Percentiles rank a stretch among this genome's conserved stretches.
Evolutionary conservation across 1,140 invertebrate species (phyloP).

Genomic region (Cataglyphis hispanica): DNA sequence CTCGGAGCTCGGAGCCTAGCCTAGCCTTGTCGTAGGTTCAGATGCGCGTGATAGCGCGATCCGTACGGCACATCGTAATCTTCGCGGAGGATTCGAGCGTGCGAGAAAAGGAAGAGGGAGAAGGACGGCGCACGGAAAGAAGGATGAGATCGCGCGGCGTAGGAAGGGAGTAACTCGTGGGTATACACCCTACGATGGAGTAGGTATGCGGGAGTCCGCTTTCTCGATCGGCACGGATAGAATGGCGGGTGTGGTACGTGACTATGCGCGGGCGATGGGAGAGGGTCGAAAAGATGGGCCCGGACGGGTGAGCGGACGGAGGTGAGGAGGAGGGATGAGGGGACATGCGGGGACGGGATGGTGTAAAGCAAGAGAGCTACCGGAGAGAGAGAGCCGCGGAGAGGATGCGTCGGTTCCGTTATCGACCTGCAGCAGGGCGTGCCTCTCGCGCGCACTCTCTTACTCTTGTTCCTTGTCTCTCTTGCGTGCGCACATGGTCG

Average conservation of each 20-base stretch:
- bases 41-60: constrained; percentile 76
- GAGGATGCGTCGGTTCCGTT: constrained; percentile 78
- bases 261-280: constrained; percentile 69
- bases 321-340: not conserved
- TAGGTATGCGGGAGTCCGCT: constrained; percentile 72
- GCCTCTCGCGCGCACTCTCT: constrained; percentile 67
- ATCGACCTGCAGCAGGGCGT: constrained; percentile 78
- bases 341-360: constrained; percentile 36
- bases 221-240: constrained; percentile 71
- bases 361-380: constrained; percentile 74
- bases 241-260: constrained; percentile 78
- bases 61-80: constrained; percentile 68
- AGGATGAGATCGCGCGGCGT: constrained; percentile 14
- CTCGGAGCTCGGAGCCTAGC: constrained; percentile 28
- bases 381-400: constrained; percentile 75
- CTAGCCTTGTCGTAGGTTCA: constrained; percentile 71
- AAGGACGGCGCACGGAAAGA: not conserved
- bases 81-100: constrained; percentile 41
- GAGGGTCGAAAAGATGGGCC: constrained; percentile 71
- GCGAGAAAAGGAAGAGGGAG: not conserved
- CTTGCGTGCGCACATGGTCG: constrained; percentile 1
- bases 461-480: constrained; percentile 51
- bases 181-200: constrained; percentile 72
- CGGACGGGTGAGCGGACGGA: constrained; percentile 2
- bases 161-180: constrained; percentile 54